Percentiles rank a stretch among this genome's conserved stretches.
These are phyloP conservation scores for Trachymyrmex septentrionalis DNA, from an alignment of 1,140 invertebrate species.

Conservation along the genomic window DNA sequence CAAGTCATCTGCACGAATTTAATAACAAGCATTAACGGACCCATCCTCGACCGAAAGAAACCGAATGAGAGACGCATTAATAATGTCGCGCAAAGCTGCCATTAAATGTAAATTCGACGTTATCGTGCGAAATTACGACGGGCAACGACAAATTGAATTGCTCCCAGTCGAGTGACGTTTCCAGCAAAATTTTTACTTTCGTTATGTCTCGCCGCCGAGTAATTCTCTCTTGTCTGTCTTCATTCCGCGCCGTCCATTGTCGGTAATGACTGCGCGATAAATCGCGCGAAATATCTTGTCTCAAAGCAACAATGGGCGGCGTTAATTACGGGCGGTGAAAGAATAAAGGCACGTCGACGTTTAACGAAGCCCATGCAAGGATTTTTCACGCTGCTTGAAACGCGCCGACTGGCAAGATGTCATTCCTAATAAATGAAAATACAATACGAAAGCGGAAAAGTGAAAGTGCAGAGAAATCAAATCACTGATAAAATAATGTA, in stretches of 20 bases:
- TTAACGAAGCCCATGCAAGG: neutral
- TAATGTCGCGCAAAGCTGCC: slow-evolving; percentile 16
- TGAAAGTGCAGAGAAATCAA: neutral
- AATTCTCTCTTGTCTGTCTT: slow-evolving; percentile 47
- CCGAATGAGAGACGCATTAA: slow-evolving; percentile 29
- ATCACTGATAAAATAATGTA: neutral
- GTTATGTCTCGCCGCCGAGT: slow-evolving; percentile 18
- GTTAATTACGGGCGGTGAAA: slow-evolving; percentile 46
- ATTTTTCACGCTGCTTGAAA: slow-evolving; percentile 41
- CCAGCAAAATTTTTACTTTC: slow-evolving; percentile 53
- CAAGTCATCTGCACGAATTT: neutral
- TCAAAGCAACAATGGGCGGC: slow-evolving; percentile 47
- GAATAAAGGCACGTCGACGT: slow-evolving; percentile 39
- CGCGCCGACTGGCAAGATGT: neutral
- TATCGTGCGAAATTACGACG: slow-evolving; percentile 36
- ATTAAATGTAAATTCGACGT: slow-evolving; percentile 51
- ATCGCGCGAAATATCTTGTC: slow-evolving; percentile 57
- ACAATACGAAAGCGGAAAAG: neutral
- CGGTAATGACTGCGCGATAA: slow-evolving; percentile 49
- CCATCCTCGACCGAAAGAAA: neutral
- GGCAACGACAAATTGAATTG: slow-evolving; percentile 52
- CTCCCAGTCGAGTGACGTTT: slow-evolving; percentile 20
- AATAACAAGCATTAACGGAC: slow-evolving; percentile 19
- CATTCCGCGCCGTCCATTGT: slow-evolving; percentile 24
- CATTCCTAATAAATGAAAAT: slow-evolving; percentile 4